Evolutionary conservation across 2,797 vertebrate genomes (phyloP).

Genomic region (Alcedo quadribrachys): DNA sequence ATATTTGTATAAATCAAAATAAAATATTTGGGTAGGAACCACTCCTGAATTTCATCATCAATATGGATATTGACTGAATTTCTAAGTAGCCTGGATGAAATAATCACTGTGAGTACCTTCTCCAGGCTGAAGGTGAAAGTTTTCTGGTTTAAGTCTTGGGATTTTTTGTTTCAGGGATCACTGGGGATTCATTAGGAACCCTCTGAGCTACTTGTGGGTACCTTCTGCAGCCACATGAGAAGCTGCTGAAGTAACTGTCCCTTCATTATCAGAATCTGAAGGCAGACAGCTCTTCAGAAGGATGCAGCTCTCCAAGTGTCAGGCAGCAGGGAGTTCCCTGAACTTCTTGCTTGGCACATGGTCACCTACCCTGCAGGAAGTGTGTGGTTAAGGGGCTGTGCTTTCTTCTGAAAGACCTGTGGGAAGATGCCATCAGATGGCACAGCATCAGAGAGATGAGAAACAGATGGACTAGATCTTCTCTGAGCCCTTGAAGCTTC

Average conservation of each 20-base stretch:
- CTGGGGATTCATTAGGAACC: neutral
- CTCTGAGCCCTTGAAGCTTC: neutral
- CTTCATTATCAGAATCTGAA: neutral
- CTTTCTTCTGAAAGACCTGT: neutral
- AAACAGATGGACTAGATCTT: neutral
- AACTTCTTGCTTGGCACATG: neutral
- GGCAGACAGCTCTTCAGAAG: neutral
- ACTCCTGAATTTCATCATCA: neutral
- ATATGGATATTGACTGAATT: neutral
- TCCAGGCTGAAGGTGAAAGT: neutral
- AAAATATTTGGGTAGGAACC: neutral
- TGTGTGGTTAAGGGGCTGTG: neutral
- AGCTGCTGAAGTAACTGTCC: neutral
- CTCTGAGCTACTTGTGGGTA: neutral
- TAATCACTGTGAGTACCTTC: neutral
- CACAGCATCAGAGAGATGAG: neutral
- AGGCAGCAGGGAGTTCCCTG: neutral
- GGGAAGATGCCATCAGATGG: neutral
- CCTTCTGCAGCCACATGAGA: neutral
- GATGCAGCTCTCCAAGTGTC: neutral
- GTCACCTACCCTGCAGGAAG: neutral
- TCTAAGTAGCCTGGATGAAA: neutral
- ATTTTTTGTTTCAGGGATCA: neutral
- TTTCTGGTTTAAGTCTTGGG: neutral
- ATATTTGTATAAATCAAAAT: neutral